These are phyloP conservation scores for Oreotragus oreotragus DNA, from an alignment of 2,113 vertebrate genomes.

Conservation along the genomic window DNA sequence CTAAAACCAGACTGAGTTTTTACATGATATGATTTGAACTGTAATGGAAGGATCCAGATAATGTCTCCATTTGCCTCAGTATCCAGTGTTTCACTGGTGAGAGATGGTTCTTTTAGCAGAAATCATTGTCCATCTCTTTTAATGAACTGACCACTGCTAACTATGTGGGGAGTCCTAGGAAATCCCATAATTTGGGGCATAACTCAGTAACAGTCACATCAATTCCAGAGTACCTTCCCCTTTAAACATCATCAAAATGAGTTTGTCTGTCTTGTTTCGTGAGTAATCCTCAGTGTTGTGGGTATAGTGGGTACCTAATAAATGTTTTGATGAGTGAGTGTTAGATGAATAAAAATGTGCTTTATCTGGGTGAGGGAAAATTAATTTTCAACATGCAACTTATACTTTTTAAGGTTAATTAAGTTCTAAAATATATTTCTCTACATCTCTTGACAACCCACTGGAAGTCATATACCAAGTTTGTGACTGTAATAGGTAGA, in stretches of 20 bases:
- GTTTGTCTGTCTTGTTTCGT: background rate
- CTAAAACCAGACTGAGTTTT: background rate
- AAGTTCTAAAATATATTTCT: background rate
- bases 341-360: background rate
- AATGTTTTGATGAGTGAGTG: background rate
- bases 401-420: background rate
- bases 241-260: background rate
- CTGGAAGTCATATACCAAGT: fast-evolving
- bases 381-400: background rate
- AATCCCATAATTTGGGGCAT: background rate
- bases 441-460: background rate
- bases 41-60: background rate
- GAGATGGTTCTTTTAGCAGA: background rate
- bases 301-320: background rate
- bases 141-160: background rate
- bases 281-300: background rate
- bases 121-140: background rate
- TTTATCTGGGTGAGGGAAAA: background rate
- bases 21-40: background rate
- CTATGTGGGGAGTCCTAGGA: background rate
- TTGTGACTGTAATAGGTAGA: background rate
- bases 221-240: background rate
- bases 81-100: background rate
- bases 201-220: background rate
- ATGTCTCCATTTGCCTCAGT: background rate